Base-by-base conservation (phyloP, 2,797 vertebrate genomes). In the Oryzias sinensis region DNA sequence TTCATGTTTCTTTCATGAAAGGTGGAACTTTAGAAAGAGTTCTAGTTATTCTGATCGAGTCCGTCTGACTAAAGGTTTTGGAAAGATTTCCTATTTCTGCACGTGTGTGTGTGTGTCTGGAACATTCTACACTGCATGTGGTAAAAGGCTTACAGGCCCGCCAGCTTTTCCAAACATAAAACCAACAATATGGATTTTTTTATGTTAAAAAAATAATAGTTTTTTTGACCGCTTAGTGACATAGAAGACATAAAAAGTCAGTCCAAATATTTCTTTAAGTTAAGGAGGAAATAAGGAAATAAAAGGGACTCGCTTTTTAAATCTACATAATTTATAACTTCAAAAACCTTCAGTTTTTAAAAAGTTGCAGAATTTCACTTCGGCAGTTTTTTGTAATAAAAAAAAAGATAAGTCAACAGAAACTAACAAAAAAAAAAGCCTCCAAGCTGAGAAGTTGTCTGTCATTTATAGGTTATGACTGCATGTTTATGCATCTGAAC, bases 11-110 rank as follows among this genome's bases (percentile, higher is more conserved):
- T 56, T 53, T 27, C 18, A 17, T 49, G 43, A 70, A 53, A 69
- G 16, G 42, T n/a, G 58, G 8, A 42, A 49, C 17, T 57, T 49
- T n/a, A 11, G 33, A 4, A 37, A 37, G 33, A 11, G 5, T 59
- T 59, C 76, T 45, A 56, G 43, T 56, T 14, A 3, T 49, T 54
- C 25, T n/a, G 24, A 15, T 74, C 58, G 43, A 33, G 43, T 68
- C 73, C 41, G 46, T 65, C 67, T 69, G 77, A 76, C 51, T 68
- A 11, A 74, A 41, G 16, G 2, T 55, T 60, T 44, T 48, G 63
- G 15, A 72, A 67, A 62, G 56, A 72, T 70, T 77, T 81, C 45
- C 65, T 72, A 65, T 74, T 1, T 37, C 33, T 37, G 47, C 42
- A 24, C 62, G 29, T 5, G 20, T 52, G 61, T 7, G 29, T 5